Evolutionary conservation across 2,888 invertebrate species (phyloP).

Genomic region (Polymixis flavicincta): DNA sequence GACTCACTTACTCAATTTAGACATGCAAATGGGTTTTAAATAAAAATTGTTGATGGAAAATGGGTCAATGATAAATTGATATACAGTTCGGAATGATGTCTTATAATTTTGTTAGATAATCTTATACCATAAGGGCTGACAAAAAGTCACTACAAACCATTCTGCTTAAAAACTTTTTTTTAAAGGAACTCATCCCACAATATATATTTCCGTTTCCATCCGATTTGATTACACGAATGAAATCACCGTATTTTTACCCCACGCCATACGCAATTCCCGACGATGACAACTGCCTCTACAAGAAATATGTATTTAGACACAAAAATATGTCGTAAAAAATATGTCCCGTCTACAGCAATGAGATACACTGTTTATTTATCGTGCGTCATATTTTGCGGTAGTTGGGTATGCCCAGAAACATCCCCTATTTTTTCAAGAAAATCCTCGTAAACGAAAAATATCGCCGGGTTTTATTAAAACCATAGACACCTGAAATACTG

Average conservation of each 20-base stretch:
- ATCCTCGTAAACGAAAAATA: conserved; percentile 31
- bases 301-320: conserved; percentile 36
- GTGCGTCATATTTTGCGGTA: conserved; percentile 54
- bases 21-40: neutral
- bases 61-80: neutral
- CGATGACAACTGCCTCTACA: conserved; percentile 16
- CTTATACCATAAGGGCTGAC: neutral
- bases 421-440: conserved; percentile 40
- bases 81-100: neutral
- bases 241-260: conserved; percentile 26
- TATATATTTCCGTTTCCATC: conserved; percentile 16
- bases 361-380: conserved; percentile 48
- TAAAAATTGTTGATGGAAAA: neutral
- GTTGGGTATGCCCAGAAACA: conserved; percentile 48
- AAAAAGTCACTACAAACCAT: neutral
- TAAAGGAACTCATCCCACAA: neutral
- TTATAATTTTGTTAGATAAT: neutral
- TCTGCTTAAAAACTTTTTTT: neutral
- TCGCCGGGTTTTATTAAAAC: conserved; percentile 18
- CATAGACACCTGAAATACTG: conserved; percentile 18
- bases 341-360: conserved; percentile 33
- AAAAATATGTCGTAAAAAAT: conserved; percentile 44
- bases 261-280: conserved; percentile 1
- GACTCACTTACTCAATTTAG: neutral
- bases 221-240: conserved; percentile 26